A percentile compares a stretch with the other conserved stretches of the same genome.
Conservation (phyloP, 2,113 vertebrate species). For the Lophotis ruficrista region DNA sequence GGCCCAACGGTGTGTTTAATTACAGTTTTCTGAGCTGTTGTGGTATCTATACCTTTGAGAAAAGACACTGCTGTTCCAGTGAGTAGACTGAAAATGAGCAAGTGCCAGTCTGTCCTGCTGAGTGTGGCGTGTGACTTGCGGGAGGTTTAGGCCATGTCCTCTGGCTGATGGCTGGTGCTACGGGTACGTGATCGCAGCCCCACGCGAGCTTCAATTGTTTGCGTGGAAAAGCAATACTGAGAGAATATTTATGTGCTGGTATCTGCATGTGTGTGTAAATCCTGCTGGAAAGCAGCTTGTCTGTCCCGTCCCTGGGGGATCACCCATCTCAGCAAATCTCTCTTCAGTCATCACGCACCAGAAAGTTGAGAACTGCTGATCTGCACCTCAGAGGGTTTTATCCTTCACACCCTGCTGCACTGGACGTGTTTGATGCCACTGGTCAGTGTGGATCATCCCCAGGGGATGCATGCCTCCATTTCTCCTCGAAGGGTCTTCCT, state of each 20-base stretch:
- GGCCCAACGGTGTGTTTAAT: not conserved
- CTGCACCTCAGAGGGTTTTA: not conserved
- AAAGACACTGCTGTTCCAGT: not conserved
- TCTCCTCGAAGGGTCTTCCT: not conserved
- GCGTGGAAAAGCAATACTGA: not conserved
- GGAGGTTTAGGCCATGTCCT: not conserved
- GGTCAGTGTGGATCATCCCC: not conserved
- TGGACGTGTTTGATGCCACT: accelerated
- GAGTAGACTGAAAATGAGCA: not conserved
- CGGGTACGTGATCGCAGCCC: not conserved
- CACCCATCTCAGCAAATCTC: not conserved
- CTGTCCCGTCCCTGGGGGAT: not conserved
- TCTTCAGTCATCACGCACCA: not conserved
- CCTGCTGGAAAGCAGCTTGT: not conserved
- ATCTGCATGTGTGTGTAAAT: accelerated
- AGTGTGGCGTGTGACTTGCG: not conserved
- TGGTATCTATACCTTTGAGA: not conserved
- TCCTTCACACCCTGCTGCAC: not conserved
- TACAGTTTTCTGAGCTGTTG: not conserved
- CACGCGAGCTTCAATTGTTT: accelerated
- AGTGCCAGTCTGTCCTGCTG: not conserved
- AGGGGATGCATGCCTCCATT: not conserved
- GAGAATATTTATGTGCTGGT: not conserved
- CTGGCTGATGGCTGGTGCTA: not conserved
- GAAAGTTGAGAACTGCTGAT: not conserved